A percentile compares a stretch with the other conserved stretches of the same genome.
Evolutionary conservation across 2,888 invertebrate species (phyloP).

Genomic region (Esperia sulphurella): DNA sequence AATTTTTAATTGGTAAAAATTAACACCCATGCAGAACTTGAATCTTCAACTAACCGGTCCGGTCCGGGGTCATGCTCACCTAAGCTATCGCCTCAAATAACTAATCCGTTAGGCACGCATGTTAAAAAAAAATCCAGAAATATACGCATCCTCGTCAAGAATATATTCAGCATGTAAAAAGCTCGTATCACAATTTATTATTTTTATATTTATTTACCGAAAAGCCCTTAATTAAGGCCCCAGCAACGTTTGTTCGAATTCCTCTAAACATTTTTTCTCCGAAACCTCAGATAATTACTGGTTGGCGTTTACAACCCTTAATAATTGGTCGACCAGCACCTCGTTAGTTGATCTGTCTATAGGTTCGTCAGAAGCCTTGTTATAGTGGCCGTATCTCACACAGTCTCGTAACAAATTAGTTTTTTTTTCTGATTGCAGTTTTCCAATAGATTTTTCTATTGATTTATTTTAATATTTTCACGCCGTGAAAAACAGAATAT

Average conservation of each 20-base stretch:
- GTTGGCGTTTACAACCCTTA: constrained; percentile 37
- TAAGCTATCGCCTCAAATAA: no score
- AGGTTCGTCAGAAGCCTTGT: constrained; percentile 32
- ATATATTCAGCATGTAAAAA: background rate
- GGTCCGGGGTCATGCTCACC: no score
- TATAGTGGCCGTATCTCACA: constrained; percentile 29
- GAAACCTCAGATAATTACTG: constrained; percentile 19
- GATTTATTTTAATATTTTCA: no score
- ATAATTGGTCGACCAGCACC: constrained; percentile 50
- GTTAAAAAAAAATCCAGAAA: no score
- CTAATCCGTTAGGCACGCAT: background rate
- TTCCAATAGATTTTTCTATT: no score
- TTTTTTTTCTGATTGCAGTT: no score
- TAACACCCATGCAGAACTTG: no score
- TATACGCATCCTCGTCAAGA: no score
- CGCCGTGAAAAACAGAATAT: no score
- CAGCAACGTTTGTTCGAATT: background rate
- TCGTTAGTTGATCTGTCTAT: constrained; percentile 33
- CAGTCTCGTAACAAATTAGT: constrained; percentile 18
- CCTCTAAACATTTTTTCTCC: constrained; percentile 9
- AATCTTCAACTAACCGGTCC: no score
- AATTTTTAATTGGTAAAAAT: no score
- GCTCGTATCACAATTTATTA: background rate
- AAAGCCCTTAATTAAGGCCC: background rate
- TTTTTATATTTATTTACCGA: background rate